These are phyloP conservation scores for Eupithecia exiguata DNA, from an alignment of 2,888 invertebrate species.

Conservation along the genomic window DNA sequence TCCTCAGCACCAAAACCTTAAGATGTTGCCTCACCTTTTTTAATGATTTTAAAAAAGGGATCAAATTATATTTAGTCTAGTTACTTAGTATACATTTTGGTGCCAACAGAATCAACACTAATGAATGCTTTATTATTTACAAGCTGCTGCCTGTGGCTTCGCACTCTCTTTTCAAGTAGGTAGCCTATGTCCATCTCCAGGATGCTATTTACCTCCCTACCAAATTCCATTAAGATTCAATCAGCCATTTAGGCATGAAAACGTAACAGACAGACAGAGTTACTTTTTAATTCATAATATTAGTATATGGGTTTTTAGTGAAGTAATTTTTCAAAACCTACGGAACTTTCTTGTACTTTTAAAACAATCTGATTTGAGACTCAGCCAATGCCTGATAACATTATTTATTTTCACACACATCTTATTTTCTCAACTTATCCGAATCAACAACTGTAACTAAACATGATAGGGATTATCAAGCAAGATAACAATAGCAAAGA, in stretches of 20 bases:
- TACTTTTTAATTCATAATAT: too few species aligned
- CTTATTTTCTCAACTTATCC: neutral
- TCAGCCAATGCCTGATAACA: neutral
- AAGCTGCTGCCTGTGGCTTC: too few species aligned
- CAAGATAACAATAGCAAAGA: neutral
- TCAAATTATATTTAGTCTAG: neutral
- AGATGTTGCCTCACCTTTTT: neutral
- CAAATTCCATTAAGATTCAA: too few species aligned
- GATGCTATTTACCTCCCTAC: too few species aligned
- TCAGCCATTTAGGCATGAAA: too few species aligned
- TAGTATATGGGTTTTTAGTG: too few species aligned
- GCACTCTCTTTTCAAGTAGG: too few species aligned
- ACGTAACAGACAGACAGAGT: too few species aligned
- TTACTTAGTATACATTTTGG: neutral
- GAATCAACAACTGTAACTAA: neutral
- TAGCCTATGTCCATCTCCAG: too few species aligned
- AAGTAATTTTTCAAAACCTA: neutral
- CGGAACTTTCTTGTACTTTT: neutral
- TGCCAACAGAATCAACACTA: neutral
- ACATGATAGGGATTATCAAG: conserved; percentile 10
- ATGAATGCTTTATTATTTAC: neutral
- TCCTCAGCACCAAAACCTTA: neutral
- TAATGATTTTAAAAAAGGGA: neutral
- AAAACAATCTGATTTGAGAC: neutral
- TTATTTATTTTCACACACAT: conserved; percentile 5